A percentile compares a stretch with the other conserved stretches of the same genome.
Conservation (phyloP, 2,797 vertebrate species). For the Hapalemur alaotrensis region DNA sequence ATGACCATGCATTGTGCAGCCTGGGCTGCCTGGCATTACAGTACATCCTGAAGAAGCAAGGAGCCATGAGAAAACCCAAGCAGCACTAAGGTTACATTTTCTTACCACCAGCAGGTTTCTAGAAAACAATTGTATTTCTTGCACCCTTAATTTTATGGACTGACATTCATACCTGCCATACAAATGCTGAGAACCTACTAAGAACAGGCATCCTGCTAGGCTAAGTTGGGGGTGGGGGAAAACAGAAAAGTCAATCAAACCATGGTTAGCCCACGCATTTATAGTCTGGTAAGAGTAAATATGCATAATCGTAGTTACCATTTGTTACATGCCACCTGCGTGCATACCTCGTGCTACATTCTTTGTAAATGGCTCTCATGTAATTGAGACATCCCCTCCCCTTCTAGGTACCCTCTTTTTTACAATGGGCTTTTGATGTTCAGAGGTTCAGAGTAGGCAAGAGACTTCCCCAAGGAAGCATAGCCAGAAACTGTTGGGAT, state of each 20-base stretch:
- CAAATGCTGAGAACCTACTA: neutral
- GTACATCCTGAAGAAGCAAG: neutral
- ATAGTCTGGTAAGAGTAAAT: neutral
- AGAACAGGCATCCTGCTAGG: neutral
- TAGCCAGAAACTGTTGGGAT: neutral
- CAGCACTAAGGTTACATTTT: neutral
- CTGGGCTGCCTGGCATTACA: neutral
- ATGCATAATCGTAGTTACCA: neutral
- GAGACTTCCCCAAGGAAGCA: neutral
- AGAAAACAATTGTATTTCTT: neutral
- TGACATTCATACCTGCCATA: neutral
- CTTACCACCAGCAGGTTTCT: neutral
- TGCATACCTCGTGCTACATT: neutral
- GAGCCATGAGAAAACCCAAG: neutral
- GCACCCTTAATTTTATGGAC: neutral
- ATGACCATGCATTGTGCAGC: rapidly evolving
- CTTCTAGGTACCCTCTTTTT: neutral
- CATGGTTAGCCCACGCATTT: neutral
- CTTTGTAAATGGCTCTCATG: neutral
- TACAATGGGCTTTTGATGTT: neutral
- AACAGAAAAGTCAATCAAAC: neutral
- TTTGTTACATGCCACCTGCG: neutral
- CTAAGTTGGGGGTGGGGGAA: neutral
- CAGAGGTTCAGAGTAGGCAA: neutral
- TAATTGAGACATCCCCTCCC: neutral